Evolutionary conservation across 2,888 invertebrate species (phyloP), one percentile per base, ranked within the genome.

Genomic region (Acrobasis suavella): DNA sequence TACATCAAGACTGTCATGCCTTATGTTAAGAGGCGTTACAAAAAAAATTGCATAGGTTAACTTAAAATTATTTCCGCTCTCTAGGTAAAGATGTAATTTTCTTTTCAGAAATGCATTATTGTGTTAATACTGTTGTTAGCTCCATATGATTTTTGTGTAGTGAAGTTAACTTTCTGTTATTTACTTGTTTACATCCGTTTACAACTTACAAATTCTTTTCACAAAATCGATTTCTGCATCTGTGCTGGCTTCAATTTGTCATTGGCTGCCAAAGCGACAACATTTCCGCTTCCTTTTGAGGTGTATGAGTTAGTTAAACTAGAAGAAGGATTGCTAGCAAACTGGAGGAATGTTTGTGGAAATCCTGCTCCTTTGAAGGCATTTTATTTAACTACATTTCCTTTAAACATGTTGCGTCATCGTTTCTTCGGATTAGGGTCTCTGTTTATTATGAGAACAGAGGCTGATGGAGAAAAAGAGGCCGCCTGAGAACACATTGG

Each of bases 231-330:
- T 52, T 60, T 52, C 38, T 39, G 51, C 22, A 22, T 56, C 42
- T 46, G 56, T 42, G 65, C 63, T 68, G 65, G 54, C 64, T 73
- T 67, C 74, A 69, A 70, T 74, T 72, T 74, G 71, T 74, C 71
- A 72, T 71, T 70, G 69, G 69, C 69, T 70, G 71, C 61, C 62
- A 67, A 67, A 63, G 68, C 62, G 54, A 49, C 55, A 51, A 63
- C 60, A 65, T 69, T 70, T 66, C 67, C 65, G 62, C 65, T 67
- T 62, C 63, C 65, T 60, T 65, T 66, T 66, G 66, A 66, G 65
- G 59, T 62, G 63, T 67, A 61, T 60, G 65, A 62, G 64, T 67
- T 68, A 66, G 67, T 66, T 67, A 67, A 66, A 62, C 64, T 51
- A 39, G 50, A 59, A 59, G 50, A n/a, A 38, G 50, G 50, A 50